Base-by-base conservation (phyloP, 2,113 vertebrate species). In the Sylvietta virens region DNA sequence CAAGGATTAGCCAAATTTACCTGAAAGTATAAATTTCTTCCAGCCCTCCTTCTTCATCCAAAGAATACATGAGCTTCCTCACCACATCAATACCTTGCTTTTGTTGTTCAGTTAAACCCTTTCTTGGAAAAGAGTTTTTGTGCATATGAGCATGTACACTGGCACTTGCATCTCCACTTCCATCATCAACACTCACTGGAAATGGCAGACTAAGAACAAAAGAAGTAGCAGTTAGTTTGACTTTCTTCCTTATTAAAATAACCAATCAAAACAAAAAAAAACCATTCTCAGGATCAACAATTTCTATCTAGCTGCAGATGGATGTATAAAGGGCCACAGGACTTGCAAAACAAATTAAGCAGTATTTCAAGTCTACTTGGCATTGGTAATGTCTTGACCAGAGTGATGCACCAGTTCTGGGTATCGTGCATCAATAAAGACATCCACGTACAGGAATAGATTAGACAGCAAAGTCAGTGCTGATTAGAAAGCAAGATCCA, bases 11-110 rank as follows among this genome's bases (percentile, higher is more conserved):
- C 33, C 28, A 93, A 65, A 48, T 90, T 88, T 95, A 99, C 99
- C 99, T 99, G 95, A 99, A 99, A 44, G 98, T 98, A 91, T 99
- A 98, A 90, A 99, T 98, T 87, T 99, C 98, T 73, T 99, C 98
- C 89, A 99, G 97, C 5, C 99, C 98, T 15, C 98, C 98, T 91
- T 98, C 98, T 74, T 99, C 98, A 30, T 99, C 98, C 96, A 99
- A 97, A 73, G 96, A 97, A 50, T 97, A 80, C 99, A 99, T 98
- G 91, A 99, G 61, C 65, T 98, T 98, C 86, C 89, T 98, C 87
- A 99, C 98, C 97, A 99, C 98, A 70, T 95, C 88, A 88, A 99
- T 18, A 17, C 99, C 98, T 54, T 97, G 94, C 79, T 96, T 98
- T 96, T 99, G 99, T 57, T 98, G 98, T 37, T 90, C 67, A 14